Percentiles rank a stretch among this genome's conserved stretches.
Evolutionary conservation across 2,888 invertebrate genomes (phyloP).

Genomic region (Ophion ellenae): DNA sequence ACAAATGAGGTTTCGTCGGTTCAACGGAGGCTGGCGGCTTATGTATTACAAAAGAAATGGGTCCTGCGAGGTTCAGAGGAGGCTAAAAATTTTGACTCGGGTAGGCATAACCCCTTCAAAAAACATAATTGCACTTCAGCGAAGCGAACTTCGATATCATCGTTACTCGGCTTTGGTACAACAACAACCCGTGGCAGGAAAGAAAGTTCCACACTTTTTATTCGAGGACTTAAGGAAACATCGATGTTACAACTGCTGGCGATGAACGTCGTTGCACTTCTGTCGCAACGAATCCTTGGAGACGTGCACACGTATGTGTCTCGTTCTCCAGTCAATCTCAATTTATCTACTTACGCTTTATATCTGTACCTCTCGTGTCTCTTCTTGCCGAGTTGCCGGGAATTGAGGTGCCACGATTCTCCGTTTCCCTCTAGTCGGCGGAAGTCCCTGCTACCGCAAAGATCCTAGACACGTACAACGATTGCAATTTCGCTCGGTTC

Average conservation of each 20-base stretch:
- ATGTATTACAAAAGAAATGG: too few relatives aligned
- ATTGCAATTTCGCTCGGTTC: conserved; percentile 5
- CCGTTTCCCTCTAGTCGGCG: background rate
- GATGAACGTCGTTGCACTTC: background rate
- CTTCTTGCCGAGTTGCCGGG: conserved; percentile 4
- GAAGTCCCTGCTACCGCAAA: conserved; percentile 33
- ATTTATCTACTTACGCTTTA: conserved; percentile 20
- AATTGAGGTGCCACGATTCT: conserved; percentile 24
- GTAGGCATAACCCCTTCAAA: too few relatives aligned
- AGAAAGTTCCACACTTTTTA: too few relatives aligned
- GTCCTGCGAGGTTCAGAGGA: too few relatives aligned
- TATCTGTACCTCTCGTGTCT: background rate
- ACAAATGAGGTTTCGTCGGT: too few relatives aligned
- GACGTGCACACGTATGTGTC: background rate
- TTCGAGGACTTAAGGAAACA: too few relatives aligned
- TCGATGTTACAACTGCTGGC: background rate
- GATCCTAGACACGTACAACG: conserved; percentile 6
- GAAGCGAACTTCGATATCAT: too few relatives aligned
- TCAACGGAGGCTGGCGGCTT: too few relatives aligned
- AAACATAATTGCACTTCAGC: too few relatives aligned
- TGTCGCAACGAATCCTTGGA: background rate
- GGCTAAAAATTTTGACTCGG: too few relatives aligned
- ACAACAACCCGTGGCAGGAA: too few relatives aligned
- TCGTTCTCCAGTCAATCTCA: conserved; percentile 33
- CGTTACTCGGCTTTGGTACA: too few relatives aligned